phyloP scores from a whole-genome alignment of 2,888 invertebrate genomes.

The Leucoma salicis region DNA sequence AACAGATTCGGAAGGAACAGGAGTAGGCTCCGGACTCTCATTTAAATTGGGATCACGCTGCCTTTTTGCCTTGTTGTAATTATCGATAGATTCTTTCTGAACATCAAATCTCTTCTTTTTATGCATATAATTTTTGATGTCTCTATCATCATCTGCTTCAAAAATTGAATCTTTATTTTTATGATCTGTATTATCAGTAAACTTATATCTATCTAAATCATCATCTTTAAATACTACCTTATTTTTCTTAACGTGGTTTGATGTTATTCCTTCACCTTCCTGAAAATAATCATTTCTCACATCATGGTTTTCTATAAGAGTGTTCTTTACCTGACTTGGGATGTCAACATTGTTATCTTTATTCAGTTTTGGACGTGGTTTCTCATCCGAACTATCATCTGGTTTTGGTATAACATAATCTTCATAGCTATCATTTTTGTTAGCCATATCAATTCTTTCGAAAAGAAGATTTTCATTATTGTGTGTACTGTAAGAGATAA shows the following conservation, averaged over 20 bases:
- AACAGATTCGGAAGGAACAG: not conserved
- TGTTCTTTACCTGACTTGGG: not conserved
- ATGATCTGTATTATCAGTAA: not conserved
- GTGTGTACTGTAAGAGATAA: not conserved
- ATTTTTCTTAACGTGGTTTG: not conserved
- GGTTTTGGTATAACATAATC: conserved; percentile 49
- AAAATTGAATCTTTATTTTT: not conserved
- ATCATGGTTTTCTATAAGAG: not conserved
- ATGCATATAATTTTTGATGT: not conserved
- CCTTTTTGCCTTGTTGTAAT: not conserved
- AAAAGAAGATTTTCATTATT: not conserved
- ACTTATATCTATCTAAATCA: no score
- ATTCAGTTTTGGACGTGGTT: conserved; percentile 8
- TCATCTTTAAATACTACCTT: no score
- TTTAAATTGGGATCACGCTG: not conserved
- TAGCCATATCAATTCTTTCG: not conserved
- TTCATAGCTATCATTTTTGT: conserved; percentile 52
- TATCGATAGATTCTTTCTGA: not conserved
- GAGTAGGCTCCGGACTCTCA: not conserved
- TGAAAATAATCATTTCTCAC: not conserved
- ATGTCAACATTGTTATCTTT: not conserved
- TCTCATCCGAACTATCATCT: conserved; percentile 37
- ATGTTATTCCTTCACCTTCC: not conserved
- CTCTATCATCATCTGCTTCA: not conserved
- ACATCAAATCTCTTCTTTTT: not conserved